These are phyloP conservation scores for Lordiphosa fenestrarum DNA, from an alignment of 2,888 invertebrate genomes.

Conservation along the genomic window DNA sequence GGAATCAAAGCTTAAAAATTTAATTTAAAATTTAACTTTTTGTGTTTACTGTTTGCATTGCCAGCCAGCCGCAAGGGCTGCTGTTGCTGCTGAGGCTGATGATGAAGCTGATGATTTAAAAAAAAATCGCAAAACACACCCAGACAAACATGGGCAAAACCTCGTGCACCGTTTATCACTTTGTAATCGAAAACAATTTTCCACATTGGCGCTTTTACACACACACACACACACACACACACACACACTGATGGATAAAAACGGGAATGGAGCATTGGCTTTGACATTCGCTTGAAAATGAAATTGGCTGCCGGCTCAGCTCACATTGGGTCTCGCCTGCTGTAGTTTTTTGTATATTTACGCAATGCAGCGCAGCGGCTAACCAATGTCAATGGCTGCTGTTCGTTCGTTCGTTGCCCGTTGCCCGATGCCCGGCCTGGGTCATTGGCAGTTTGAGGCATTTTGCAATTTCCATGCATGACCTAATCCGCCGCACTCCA, in stretches of 20 bases:
- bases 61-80: background rate
- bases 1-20: too few relatives aligned
- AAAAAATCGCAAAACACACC: conserved; percentile 8
- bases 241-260: background rate
- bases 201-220: conserved; percentile 56
- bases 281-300: conserved; percentile 52
- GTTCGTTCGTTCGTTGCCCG: too few relatives aligned
- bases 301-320: conserved; percentile 25
- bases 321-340: background rate
- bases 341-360: background rate
- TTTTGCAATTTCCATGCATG: conserved; percentile 49
- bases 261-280: conserved; percentile 31
- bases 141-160: conserved; percentile 14
- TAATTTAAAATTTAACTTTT: too few relatives aligned
- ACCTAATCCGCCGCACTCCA: conserved; percentile 37
- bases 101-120: conserved; percentile 1
- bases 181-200: conserved; percentile 55
- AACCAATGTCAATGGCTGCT: conserved; percentile 5
- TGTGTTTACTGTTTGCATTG: too few relatives aligned
- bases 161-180: conserved; percentile 27
- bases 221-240: conserved; percentile 13
- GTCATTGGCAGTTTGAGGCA: conserved; percentile 32
- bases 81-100: conserved; percentile 5
- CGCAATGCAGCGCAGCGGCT: conserved; percentile 1
- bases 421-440: background rate